Percentiles rank a stretch among this genome's conserved stretches.
Conservation (phyloP, 2,888 invertebrate genomes). For the Panorpa germanica region DNA sequence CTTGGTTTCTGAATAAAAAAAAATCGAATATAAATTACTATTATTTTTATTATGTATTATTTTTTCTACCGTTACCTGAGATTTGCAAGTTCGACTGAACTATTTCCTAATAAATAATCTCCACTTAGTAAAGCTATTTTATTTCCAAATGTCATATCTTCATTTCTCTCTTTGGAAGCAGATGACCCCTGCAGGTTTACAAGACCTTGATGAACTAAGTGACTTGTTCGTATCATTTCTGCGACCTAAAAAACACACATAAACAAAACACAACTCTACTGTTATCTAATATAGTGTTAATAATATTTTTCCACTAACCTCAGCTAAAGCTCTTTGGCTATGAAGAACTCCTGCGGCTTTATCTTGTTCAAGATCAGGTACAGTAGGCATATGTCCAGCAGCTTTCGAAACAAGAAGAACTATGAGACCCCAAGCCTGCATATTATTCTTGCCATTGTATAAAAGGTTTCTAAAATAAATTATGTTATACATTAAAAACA, state of each 20-base stretch:
- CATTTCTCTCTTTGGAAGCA: constrained; percentile 27
- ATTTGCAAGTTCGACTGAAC: constrained; percentile 70
- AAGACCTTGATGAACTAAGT: constrained; percentile 74
- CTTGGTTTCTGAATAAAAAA: constrained; percentile 29
- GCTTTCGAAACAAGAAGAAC: constrained; percentile 72
- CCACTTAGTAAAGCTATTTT: constrained; percentile 86
- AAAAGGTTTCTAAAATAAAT: constrained; percentile 47
- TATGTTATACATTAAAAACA: neutral
- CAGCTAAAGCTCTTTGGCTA: constrained; percentile 72
- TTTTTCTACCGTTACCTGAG: constrained; percentile 27
- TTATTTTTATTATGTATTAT: constrained; percentile 20
- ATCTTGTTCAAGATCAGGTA: constrained; percentile 57
- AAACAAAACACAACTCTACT: no score
- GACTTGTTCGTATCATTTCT: constrained; percentile 89
- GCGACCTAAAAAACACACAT: no score
- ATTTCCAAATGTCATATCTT: constrained; percentile 85
- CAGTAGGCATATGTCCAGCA: constrained; percentile 53
- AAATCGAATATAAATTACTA: constrained; percentile 18
- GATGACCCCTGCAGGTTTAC: constrained; percentile 55
- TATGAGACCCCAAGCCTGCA: constrained; percentile 77
- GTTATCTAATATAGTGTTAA: no score
- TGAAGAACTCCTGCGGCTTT: constrained; percentile 58
- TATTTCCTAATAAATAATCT: constrained; percentile 78
- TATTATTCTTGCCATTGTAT: constrained; percentile 73
- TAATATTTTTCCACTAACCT: no score